Evolutionary conservation across 2,797 vertebrate species (phyloP).

Genomic region (Dermochelys coriacea): DNA sequence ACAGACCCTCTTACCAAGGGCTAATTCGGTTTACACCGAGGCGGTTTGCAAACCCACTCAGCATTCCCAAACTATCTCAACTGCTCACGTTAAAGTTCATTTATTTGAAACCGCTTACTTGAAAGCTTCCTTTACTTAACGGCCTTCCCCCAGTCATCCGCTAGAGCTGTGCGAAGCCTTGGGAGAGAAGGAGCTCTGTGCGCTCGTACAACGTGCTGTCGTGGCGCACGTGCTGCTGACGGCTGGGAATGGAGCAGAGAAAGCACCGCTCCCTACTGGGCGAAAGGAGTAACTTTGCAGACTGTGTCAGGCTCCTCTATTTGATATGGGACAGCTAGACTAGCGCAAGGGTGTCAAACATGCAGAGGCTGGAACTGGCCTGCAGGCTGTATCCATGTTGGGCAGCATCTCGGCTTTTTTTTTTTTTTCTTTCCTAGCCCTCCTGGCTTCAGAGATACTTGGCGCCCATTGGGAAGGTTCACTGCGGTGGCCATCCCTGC

Average conservation of each 20-base stretch:
- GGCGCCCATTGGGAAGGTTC: no score
- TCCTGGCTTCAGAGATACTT: background rate
- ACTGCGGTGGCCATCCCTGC: background rate
- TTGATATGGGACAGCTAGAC: background rate
- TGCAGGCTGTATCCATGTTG: background rate
- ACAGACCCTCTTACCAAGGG: background rate
- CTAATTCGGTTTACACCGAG: no score
- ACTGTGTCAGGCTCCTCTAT: background rate
- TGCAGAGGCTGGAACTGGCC: background rate
- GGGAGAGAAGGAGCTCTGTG: no score
- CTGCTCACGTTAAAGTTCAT: background rate
- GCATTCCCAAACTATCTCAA: background rate
- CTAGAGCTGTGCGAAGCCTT: no score
- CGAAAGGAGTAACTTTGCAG: background rate
- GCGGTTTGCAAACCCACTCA: background rate
- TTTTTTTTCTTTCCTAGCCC: background rate
- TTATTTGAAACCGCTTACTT: background rate
- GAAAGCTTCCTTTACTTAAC: background rate
- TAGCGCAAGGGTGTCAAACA: background rate
- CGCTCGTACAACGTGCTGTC: no score
- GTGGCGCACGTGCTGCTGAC: no score
- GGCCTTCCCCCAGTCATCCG: no score
- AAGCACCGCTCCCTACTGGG: no score
- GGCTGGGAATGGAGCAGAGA: background rate
- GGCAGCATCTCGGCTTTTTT: background rate